Conservation (phyloP, 2,888 invertebrate species). For the Protula sp. region DNA sequence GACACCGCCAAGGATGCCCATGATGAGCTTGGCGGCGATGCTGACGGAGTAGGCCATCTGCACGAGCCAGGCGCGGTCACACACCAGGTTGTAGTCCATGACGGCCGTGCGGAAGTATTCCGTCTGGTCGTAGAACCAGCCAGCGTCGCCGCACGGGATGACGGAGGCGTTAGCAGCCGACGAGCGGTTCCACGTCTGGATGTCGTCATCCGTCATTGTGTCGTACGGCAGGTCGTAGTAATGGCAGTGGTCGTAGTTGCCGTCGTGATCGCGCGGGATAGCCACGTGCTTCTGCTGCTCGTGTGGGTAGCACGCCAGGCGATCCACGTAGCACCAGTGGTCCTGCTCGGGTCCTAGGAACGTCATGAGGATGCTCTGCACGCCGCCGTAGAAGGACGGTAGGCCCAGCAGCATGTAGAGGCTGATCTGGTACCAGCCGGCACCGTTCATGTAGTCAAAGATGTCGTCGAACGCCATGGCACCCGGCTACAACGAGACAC, state of each 20-base stretch:
- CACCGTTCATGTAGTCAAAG: background rate
- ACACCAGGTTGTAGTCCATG: background rate
- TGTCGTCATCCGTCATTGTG: constrained; percentile 6
- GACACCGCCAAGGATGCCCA: background rate
- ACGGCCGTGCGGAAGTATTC: background rate
- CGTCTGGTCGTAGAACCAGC: background rate
- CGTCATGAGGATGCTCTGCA: constrained; percentile 8
- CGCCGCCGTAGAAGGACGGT: background rate
- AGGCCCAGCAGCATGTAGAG: background rate
- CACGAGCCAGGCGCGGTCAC: background rate
- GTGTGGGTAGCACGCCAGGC: constrained; percentile 8
- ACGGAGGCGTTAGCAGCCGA: background rate
- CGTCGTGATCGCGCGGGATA: constrained; percentile 6
- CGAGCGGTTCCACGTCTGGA: constrained; percentile 11
- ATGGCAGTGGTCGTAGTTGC: constrained; percentile 7
- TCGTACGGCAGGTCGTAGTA: constrained; percentile 15
- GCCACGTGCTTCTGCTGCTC: constrained; percentile 18
- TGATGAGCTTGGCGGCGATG: background rate
- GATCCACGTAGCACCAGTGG: constrained; percentile 18
- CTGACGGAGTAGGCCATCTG: background rate
- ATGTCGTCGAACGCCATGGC: background rate
- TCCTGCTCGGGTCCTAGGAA: constrained; percentile 16
- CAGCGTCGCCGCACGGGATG: background rate
- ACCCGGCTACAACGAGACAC: too few relatives aligned
- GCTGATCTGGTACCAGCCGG: background rate